These are phyloP conservation scores for Tinamus guttatus DNA, from an alignment of 2,113 vertebrate genomes.

Conservation along the genomic window DNA sequence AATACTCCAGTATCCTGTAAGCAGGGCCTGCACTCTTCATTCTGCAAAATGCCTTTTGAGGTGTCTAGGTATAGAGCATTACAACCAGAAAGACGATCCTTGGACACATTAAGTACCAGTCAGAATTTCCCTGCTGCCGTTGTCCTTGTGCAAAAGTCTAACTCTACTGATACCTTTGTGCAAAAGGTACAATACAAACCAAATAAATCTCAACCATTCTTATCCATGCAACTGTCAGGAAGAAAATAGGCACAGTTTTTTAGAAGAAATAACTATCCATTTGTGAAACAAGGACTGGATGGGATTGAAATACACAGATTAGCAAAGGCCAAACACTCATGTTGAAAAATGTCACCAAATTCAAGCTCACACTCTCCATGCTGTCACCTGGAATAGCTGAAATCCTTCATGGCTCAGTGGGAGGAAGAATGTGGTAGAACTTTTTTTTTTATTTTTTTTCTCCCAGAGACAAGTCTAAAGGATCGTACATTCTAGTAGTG, in stretches of 20 bases:
- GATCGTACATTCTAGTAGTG: neutral
- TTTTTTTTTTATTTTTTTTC: too few species aligned
- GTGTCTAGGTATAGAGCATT: neutral
- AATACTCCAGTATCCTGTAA: neutral
- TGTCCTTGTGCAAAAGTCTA: neutral
- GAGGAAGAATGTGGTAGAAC: neutral
- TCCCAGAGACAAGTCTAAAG: neutral
- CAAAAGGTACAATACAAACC: neutral
- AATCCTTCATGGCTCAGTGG: neutral
- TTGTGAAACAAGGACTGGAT: neutral
- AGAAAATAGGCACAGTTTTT: neutral
- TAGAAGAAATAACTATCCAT: neutral
- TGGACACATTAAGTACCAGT: neutral
- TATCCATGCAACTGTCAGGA: neutral
- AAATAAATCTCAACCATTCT: neutral
- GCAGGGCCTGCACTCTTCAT: neutral
- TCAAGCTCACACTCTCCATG: neutral
- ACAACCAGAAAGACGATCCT: neutral
- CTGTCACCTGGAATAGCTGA: neutral
- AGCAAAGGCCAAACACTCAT: neutral
- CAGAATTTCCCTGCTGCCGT: neutral
- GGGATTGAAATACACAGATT: neutral
- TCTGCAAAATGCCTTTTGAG: neutral
- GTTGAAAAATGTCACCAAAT: neutral
- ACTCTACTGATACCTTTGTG: neutral